A percentile compares a stretch with the other conserved stretches of the same genome.
These are phyloP conservation scores for Tenebrio molitor DNA, from an alignment of 1,140 invertebrate species.

Conservation along the genomic window DNA sequence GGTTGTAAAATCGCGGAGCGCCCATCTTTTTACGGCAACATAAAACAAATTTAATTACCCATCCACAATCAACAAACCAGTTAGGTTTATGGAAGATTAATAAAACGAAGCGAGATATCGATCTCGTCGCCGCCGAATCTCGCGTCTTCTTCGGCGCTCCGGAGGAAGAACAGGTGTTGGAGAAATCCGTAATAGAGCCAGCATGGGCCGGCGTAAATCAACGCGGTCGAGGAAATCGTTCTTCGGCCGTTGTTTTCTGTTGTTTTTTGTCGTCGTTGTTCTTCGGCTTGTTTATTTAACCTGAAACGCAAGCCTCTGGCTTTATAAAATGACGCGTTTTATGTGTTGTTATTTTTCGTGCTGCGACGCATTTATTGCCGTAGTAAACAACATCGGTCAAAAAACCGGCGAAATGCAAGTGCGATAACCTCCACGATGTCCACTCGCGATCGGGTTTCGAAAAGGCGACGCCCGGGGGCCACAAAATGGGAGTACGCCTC, in stretches of 20 bases:
- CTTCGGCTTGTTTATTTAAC: conserved; percentile 22
- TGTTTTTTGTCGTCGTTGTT: no score
- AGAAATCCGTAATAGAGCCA: conserved; percentile 22
- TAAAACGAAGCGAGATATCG: conserved; percentile 17
- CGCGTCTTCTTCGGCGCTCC: background rate
- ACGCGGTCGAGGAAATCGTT: no score
- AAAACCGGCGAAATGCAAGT: conserved; percentile 36
- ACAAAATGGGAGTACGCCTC: conserved; percentile 20
- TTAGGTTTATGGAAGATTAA: conserved; percentile 38
- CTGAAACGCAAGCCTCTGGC: conserved; percentile 36
- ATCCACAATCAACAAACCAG: conserved; percentile 35
- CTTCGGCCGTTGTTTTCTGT: conserved; percentile 11
- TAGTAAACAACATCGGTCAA: conserved; percentile 37
- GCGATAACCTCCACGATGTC: conserved; percentile 29
- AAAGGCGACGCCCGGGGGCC: background rate
- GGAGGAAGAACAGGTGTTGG: conserved; percentile 5
- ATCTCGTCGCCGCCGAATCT: conserved; percentile 25
- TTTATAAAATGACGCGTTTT: conserved; percentile 40
- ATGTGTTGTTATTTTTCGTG: conserved; percentile 40
- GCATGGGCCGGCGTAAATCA: conserved; percentile 30
- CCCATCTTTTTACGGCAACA: conserved; percentile 18
- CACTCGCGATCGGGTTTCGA: background rate
- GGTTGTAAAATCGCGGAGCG: conserved; percentile 1
- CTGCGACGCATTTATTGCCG: conserved; percentile 34
- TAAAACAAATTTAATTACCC: conserved; percentile 37